A percentile compares a stretch with the other conserved stretches of the same genome.
Conservation (phyloP, 2,888 invertebrate genomes). For the Strigamia maritima region DNA sequence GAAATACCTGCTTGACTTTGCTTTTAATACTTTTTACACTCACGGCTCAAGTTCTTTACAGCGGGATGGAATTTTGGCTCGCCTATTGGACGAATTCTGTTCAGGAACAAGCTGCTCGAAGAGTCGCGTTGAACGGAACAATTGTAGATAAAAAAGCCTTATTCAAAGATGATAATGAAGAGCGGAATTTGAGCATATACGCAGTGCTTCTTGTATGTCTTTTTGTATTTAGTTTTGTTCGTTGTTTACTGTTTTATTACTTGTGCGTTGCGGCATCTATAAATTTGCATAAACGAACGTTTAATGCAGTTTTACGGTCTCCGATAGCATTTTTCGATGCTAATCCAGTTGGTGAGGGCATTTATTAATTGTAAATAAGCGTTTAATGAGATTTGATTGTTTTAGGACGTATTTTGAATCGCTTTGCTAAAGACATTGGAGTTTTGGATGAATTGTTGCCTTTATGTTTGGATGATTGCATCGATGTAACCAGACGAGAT, state of each 20-base stretch:
- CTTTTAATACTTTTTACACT: slow-evolving; percentile 60
- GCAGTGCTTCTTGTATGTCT: slow-evolving; percentile 51
- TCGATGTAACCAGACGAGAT: slow-evolving; percentile 45
- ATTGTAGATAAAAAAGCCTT: neutral
- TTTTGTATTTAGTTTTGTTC: slow-evolving; percentile 60
- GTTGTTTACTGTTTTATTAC: slow-evolving; percentile 70
- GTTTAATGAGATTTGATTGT: neutral
- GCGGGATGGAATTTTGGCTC: slow-evolving; percentile 73
- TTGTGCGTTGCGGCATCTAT: slow-evolving; percentile 75
- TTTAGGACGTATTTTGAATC: slow-evolving; percentile 72
- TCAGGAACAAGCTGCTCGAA: neutral
- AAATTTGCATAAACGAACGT: slow-evolving; percentile 78
- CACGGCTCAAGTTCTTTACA: slow-evolving; percentile 66
- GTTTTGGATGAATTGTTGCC: slow-evolving; percentile 72
- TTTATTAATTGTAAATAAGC: slow-evolving; percentile 41
- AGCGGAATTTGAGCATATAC: slow-evolving; percentile 51
- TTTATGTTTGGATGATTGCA: slow-evolving; percentile 61
- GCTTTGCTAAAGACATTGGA: slow-evolving; percentile 81
- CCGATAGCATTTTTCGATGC: slow-evolving; percentile 84
- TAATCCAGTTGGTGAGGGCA: slow-evolving; percentile 71
- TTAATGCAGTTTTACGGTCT: slow-evolving; percentile 72
- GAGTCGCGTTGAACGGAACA: neutral
- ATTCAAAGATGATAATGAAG: slow-evolving; percentile 8
- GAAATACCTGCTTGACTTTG: slow-evolving; percentile 58
- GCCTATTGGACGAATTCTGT: slow-evolving; percentile 60